Evolutionary conservation across 1,140 invertebrate species (phyloP), one percentile per base, ranked within the genome.

Genomic region (Ips typographus): DNA sequence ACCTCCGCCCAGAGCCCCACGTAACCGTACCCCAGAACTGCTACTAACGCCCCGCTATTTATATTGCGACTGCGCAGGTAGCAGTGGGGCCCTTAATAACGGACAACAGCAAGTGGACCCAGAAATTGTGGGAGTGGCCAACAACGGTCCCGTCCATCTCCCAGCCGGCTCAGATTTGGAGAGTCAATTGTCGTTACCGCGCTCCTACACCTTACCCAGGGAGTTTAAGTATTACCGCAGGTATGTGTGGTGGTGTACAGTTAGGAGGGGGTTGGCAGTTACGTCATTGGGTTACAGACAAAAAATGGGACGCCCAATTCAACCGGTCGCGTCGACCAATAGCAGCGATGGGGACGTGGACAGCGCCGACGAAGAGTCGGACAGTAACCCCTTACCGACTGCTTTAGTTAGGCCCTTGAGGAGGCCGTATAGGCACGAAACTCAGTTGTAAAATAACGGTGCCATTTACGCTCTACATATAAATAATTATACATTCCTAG

Each of bases 201-300:
- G 91, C 41, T 93, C 91, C 38, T 94, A 94, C 76, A 94, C 92
- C 1, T 80, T 94, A 7, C 92, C 92, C 0, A 86, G 91, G 40
- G 91, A 94, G 80, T 94, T 93, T 79, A 91, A 91, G 73, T 93
- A 93, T 80, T 91, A 91, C 80, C 81, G 90, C 61, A 84, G 88
- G 67, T 69, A 57, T 63, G 37, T 63, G 8, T 2, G n/a, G 2
- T 41, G 40, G 44, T 5, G n/a, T 47, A 47, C 44, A 5, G n/a
- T 47, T 22, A 22, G 22, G 22, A 22, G 22, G 22, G 22, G 22
- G 22, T 22, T 22, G 22, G 22, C 3, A 39, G 38, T 65, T 56
- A 40, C 40, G 2, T 40, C 5, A 63, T 56, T 44, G 22, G 22
- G 22, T 22, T 22, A 22, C 22, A 70, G 68, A 66, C 84, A 83